Evolutionary conservation across 2,113 vertebrate species (phyloP).

Genomic region (Crotophaga sulcirostris): DNA sequence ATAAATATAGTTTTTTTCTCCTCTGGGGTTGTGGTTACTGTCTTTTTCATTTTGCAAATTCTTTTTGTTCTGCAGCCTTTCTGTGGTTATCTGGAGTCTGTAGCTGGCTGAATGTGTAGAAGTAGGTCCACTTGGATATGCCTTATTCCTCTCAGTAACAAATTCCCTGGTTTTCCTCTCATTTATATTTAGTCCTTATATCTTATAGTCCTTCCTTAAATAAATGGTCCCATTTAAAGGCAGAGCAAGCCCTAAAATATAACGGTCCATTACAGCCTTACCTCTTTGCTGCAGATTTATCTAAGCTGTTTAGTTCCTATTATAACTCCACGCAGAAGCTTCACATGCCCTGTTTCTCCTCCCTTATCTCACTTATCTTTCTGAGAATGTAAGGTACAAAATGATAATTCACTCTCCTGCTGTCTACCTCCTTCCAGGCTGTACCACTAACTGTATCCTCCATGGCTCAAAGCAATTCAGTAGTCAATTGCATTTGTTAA

Average conservation of each 20-base stretch:
- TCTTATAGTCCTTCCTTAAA: conserved; percentile 23
- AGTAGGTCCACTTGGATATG: background rate
- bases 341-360: background rate
- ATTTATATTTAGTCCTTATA: conserved; percentile 19
- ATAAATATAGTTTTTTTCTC: background rate
- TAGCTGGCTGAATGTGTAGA: background rate
- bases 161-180: background rate
- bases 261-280: conserved; percentile 29
- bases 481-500: conserved; percentile 5
- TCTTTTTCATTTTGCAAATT: background rate
- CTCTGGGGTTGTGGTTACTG: background rate
- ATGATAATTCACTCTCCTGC: conserved; percentile 6
- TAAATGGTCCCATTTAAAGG: conserved; percentile 31
- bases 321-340: conserved; percentile 12
- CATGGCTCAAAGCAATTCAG: background rate
- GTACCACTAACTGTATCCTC: background rate
- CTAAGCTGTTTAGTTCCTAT: conserved; percentile 2
- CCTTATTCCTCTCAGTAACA: background rate
- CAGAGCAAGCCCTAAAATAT: conserved; percentile 31
- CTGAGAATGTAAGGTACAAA: conserved; percentile 30
- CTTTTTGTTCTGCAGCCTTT: background rate
- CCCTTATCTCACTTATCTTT: conserved; percentile 42
- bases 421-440: conserved; percentile 15
- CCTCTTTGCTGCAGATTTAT: conserved; percentile 41
- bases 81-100: background rate